phyloP scores from a whole-genome alignment of 2,113 vertebrate species.

The Anhinga anhinga region DNA sequence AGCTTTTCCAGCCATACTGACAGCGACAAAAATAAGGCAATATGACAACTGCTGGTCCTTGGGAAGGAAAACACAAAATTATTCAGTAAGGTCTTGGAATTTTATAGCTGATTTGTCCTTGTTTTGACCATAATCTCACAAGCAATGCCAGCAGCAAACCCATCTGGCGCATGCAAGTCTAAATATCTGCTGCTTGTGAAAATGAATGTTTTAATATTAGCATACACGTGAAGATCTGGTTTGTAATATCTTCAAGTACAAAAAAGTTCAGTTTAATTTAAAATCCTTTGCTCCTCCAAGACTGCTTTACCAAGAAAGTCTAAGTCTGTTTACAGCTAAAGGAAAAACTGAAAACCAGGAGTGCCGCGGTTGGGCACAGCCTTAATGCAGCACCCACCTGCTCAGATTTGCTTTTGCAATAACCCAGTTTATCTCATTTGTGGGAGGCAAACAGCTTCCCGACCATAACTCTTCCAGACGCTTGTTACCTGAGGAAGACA shows the following conservation, averaged over 20 bases:
- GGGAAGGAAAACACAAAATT: neutral
- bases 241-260: neutral
- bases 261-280: neutral
- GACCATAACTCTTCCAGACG: neutral
- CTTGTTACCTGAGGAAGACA: neutral
- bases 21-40: neutral
- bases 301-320: neutral
- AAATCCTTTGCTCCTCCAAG: neutral
- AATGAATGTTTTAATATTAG: neutral
- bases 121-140: neutral
- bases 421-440: neutral
- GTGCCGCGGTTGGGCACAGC: too few relatives aligned
- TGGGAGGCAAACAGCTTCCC: neutral
- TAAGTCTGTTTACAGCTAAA: neutral
- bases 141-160: neutral
- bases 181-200: neutral
- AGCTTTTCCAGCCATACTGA: neutral
- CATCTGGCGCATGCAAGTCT: neutral
- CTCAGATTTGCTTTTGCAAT: neutral
- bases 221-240: neutral
- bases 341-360: neutral
- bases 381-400: fast-evolving
- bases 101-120: neutral
- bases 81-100: neutral
- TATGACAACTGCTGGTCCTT: neutral